A percentile compares a stretch with the other conserved stretches of the same genome.
Evolutionary conservation across 2,888 invertebrate species (phyloP).

Genomic region (Tridacna gigas): DNA sequence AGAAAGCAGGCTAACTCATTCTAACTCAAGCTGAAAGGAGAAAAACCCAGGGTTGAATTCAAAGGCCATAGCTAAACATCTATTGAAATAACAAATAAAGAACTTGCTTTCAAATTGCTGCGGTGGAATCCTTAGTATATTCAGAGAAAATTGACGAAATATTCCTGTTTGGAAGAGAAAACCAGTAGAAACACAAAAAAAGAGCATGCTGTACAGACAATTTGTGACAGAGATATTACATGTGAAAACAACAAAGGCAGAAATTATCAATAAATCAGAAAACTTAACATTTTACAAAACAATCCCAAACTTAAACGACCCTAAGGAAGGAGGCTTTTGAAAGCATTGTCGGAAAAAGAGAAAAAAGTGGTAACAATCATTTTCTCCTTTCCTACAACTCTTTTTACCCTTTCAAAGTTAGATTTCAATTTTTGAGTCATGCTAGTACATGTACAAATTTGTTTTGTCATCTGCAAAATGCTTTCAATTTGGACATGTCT

Average conservation of each 20-base stretch:
- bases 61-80: not conserved
- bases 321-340: not conserved
- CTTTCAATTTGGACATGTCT: slow-evolving; percentile 4
- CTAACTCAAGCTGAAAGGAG: too few species aligned
- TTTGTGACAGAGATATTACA: not conserved
- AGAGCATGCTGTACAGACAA: not conserved
- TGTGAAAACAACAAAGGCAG: too few species aligned
- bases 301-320: not conserved
- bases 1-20: too few species aligned
- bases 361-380: not conserved
- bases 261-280: too few species aligned
- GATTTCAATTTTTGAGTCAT: not conserved
- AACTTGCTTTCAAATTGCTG: slow-evolving; percentile 11
- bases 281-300: too few species aligned
- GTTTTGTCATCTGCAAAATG: not conserved
- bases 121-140: slow-evolving; percentile 1
- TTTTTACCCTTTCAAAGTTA: not conserved
- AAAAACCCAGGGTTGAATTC: too few species aligned
- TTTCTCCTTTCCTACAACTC: not conserved
- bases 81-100: not conserved
- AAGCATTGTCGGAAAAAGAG: not conserved
- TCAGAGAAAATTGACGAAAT: slow-evolving; percentile 12
- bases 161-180: slow-evolving; percentile 7
- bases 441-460: too few species aligned
- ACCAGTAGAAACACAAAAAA: not conserved